Evolutionary conservation across 35 echinoderm and acorn worm genomes (phyloP).

Genomic region (Stichopus chloronotus): DNA sequence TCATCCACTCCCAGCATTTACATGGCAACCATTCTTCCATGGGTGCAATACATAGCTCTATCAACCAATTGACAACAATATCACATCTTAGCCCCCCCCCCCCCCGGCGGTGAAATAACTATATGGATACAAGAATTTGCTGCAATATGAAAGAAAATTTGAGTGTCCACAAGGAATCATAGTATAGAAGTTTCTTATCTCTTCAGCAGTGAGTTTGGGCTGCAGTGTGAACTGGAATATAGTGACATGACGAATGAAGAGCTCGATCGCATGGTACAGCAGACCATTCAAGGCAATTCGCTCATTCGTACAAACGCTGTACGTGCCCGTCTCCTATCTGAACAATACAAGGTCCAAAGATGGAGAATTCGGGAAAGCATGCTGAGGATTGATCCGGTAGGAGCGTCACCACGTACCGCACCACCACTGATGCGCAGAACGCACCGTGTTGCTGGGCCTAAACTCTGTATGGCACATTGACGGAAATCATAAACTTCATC

Average conservation of each 20-base stretch:
- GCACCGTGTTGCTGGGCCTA: conserved; percentile 69
- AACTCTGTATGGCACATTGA: conserved; percentile 82
- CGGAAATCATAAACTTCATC: conserved; percentile 79
- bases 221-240: no score
- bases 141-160: no score
- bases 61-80: no score
- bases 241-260: neutral
- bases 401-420: conserved; percentile 28
- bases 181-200: no score
- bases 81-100: no score
- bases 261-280: neutral
- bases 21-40: no score
- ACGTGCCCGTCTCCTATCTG: neutral
- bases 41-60: no score
- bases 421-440: conserved; percentile 48
- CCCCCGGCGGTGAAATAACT: no score
- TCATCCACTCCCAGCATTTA: no score
- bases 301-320: neutral
- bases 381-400: conserved; percentile 43
- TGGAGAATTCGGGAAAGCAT: conserved; percentile 55
- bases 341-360: conserved; percentile 36
- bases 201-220: no score
- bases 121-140: no score
- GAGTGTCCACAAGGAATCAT: no score
- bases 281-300: neutral